Evolutionary conservation across 1,140 invertebrate genomes (phyloP).

Genomic region (Plectrocnemia conspersa): DNA sequence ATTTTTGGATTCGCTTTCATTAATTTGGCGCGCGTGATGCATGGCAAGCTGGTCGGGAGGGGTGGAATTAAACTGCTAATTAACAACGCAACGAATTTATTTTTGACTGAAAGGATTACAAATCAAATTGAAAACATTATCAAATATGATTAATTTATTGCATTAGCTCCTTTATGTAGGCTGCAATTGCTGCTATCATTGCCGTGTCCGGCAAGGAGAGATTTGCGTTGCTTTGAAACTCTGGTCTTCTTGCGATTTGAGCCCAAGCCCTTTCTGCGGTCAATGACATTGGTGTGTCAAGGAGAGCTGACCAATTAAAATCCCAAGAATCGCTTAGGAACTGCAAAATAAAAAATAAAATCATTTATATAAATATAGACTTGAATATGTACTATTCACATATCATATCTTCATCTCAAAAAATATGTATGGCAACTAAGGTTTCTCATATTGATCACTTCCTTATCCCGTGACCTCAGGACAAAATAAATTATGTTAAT

Average conservation of each 20-base stretch:
- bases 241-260: conserved; percentile 50
- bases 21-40: no score
- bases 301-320: conserved; percentile 52
- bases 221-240: conserved; percentile 47
- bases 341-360: conserved; percentile 37
- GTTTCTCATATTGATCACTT: no score
- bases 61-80: no score
- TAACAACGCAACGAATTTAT: no score
- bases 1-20: no score
- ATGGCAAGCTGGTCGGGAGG: no score
- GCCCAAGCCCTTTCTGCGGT: conserved; percentile 51
- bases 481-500: no score
- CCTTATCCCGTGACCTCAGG: no score
- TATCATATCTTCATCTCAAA: no score
- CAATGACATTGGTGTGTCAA: conserved; percentile 53
- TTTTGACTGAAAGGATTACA: no score
- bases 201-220: conserved; percentile 36
- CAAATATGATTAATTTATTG: not conserved
- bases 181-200: conserved; percentile 30
- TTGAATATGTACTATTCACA: not conserved
- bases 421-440: no score
- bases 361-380: not conserved
- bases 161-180: conserved; percentile 32
- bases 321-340: conserved; percentile 50
- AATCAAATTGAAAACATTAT: not conserved